phyloP scores from a whole-genome alignment of 2,888 invertebrate genomes.

The Aphodius sticticus region DNA sequence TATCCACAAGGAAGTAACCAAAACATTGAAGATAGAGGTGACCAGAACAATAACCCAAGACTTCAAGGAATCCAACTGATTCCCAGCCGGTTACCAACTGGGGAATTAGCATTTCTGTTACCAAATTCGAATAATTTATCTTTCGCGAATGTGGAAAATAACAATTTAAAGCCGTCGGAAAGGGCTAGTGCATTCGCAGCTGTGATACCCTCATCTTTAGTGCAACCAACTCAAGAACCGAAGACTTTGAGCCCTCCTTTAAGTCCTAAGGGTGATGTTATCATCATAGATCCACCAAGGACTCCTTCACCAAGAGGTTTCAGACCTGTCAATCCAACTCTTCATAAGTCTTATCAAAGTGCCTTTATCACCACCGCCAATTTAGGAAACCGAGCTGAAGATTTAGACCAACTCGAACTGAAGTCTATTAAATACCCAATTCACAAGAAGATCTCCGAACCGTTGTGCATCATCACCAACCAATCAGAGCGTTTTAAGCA shows the following conservation, averaged over 20 bases:
- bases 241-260: constrained; percentile 68
- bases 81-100: constrained; percentile 70
- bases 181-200: constrained; percentile 63
- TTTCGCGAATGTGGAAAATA: constrained; percentile 46
- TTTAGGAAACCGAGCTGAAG: constrained; percentile 19
- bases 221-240: constrained; percentile 29
- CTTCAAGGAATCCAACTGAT: constrained; percentile 71
- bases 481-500: constrained; percentile 55
- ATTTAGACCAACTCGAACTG: constrained; percentile 46
- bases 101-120: constrained; percentile 72
- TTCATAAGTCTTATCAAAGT: constrained; percentile 43
- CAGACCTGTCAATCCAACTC: constrained; percentile 50
- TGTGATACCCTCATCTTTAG: constrained; percentile 51
- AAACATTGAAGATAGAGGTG: constrained; percentile 54
- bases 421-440: constrained; percentile 56
- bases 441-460: constrained; percentile 52
- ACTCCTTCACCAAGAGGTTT: constrained; percentile 52
- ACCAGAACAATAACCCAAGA: constrained; percentile 64
- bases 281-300: constrained; percentile 27
- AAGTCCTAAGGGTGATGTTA: constrained; percentile 63
- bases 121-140: constrained; percentile 66
- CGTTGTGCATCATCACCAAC: constrained; percentile 57
- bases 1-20: constrained; percentile 40
- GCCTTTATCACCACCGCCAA: constrained; percentile 35
- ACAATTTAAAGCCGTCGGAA: constrained; percentile 38